Evolutionary conservation across 2,113 vertebrate species (phyloP).

Genomic region (Anoplopoma fimbria): DNA sequence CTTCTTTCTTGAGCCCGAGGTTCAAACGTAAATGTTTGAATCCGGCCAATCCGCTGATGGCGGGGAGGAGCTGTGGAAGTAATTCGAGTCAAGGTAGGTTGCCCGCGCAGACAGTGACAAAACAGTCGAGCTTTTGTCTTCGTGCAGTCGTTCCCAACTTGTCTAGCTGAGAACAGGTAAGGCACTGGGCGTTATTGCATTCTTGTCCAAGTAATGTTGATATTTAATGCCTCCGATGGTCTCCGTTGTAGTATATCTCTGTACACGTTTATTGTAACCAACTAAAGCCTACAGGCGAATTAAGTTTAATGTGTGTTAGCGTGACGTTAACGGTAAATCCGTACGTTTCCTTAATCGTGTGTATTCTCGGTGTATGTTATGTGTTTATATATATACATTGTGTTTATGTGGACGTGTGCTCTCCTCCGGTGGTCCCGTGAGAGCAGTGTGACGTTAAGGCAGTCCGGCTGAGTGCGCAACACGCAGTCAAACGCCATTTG

Average conservation of each 20-base stretch:
- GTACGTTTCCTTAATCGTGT: no score
- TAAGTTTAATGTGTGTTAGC: background rate
- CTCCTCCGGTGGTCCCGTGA: no score
- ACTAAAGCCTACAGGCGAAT: background rate
- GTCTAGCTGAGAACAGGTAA: conserved; percentile 72
- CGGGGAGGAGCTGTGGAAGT: conserved; percentile 61
- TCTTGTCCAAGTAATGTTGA: background rate
- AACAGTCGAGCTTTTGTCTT: conserved; percentile 73
- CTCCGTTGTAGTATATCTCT: rapidly evolving
- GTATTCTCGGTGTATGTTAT: no score
- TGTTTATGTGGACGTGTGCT: no score
- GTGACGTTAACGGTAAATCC: background rate
- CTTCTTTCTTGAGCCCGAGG: rapidly evolving
- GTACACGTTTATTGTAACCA: background rate
- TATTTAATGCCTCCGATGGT: rapidly evolving
- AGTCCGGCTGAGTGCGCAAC: conserved; percentile 27
- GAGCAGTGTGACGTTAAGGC: background rate
- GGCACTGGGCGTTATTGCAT: rapidly evolving
- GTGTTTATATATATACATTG: no score
- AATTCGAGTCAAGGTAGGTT: conserved; percentile 77
- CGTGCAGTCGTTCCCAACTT: conserved; percentile 54
- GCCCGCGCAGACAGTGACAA: conserved; percentile 66
- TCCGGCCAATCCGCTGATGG: conserved; percentile 64
- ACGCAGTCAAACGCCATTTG: conserved; percentile 75
- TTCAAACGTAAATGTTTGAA: conserved; percentile 69